Conservation (phyloP, 35 echinoderm and acorn worm species). For the Acanthaster planci region DNA sequence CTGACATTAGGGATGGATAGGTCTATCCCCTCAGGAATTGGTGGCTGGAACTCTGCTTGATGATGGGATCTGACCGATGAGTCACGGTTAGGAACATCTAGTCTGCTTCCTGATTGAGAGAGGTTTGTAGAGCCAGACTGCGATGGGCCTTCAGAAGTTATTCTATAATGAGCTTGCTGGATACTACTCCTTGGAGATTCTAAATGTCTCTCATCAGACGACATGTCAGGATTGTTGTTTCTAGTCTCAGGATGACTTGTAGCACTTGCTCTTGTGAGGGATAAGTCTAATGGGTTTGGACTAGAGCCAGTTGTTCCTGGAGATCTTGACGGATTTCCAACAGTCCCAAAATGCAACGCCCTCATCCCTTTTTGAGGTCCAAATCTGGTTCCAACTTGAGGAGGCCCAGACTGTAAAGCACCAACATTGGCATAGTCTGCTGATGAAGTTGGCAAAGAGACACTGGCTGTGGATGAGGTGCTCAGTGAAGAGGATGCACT, state of each 20-base stretch:
- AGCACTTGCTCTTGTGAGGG: not conserved
- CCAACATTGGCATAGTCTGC: too few species aligned
- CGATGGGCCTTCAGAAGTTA: not conserved
- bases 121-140: not conserved
- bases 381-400: too few species aligned
- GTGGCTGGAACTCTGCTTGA: not conserved
- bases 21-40: not conserved
- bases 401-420: too few species aligned
- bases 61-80: not conserved
- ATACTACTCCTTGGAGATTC: not conserved
- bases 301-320: not conserved
- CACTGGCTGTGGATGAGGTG: too few species aligned
- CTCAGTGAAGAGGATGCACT: too few species aligned
- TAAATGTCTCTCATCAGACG: not conserved
- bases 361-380: too few species aligned
- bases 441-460: too few species aligned
- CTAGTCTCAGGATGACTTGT: not conserved
- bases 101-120: not conserved
- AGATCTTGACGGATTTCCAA: too few species aligned
- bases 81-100: not conserved
- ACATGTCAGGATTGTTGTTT: not conserved
- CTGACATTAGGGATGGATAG: not conserved
- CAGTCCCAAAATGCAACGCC: too few species aligned
- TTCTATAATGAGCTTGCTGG: not conserved
- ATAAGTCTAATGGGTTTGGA: conserved; percentile 7